Base-by-base conservation (phyloP, 2,888 invertebrate species). In the Athalia circularis region DNA sequence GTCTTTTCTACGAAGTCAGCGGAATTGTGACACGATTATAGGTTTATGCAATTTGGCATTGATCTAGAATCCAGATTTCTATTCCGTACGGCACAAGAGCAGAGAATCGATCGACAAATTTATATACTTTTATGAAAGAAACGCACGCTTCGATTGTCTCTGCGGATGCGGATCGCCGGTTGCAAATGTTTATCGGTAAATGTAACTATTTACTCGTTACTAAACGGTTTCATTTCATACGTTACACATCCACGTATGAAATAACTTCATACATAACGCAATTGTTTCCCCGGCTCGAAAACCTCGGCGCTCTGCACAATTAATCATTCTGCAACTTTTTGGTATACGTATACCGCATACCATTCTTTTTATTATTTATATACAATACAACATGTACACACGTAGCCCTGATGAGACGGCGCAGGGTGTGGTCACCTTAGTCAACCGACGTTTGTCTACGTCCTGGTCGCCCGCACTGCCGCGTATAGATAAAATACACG, bases 371-470 rank as follows among this genome's bases (percentile, higher is more conserved):
- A 54, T n/a, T 9, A 54, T 54, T 54, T 11, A 54, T n/a, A 54
- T 7, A n/a, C 9, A 54, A 70, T 29, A 54, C 57, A 45, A 59
- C 59, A 45, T 72, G 9, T 6, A 57, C 13, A 72, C 59, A 13
- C 52, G 13, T 72, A 29, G 45, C 72, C 52, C 59, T 59, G 47
- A 13, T 47, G 72, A n/a, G 47, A 59, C 59, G 72, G 54, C 54
- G 59, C 72, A 72, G 72, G 72, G 72, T 72, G 72, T 72, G 72
- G 72, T 72, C 72, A 72, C 72, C 68, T 54, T 68, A 68, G 68
- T 68, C 68, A 68, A 68, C 72, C 72, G 72, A 29, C 29, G 29
- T 29, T 29, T 72, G 57, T 57, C 72, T 72, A 59, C 72, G 72
- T 72, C 72, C 72, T 72, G 72, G 72, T 72, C 72, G 59, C 52